Conservation (phyloP, 2,888 invertebrate genomes). For the Barypeithes pellucidus region DNA sequence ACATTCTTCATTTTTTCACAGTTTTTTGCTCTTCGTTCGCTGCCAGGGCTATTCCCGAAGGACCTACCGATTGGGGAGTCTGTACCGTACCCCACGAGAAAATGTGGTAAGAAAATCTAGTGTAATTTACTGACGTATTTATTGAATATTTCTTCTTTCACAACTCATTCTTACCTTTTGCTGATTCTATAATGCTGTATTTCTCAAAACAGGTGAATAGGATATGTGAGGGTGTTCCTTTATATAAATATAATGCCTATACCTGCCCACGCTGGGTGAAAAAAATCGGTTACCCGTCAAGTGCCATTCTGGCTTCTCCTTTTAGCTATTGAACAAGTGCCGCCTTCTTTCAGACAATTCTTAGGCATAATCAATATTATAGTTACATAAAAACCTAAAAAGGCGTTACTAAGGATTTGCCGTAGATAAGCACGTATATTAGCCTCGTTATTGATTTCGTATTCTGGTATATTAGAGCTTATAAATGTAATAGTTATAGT, state of each 20-base stretch:
- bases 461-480: slow-evolving; percentile 24
- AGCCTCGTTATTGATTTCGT: slow-evolving; percentile 24
- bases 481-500: slow-evolving; percentile 41
- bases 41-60: no score
- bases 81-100: no score
- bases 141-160: not conserved
- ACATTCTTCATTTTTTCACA: no score
- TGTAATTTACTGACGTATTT: not conserved
- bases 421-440: slow-evolving; percentile 46
- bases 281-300: slow-evolving; percentile 49
- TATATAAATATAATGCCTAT: slow-evolving; percentile 36
- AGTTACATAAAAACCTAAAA: slow-evolving; percentile 51
- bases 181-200: not conserved
- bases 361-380: slow-evolving; percentile 51
- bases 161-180: not conserved
- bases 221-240: slow-evolving; percentile 43
- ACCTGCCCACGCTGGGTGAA: slow-evolving; percentile 35
- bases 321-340: slow-evolving; percentile 46
- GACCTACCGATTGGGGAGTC: no score
- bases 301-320: slow-evolving; percentile 52
- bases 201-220: slow-evolving; percentile 37
- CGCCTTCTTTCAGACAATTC: slow-evolving; percentile 47
- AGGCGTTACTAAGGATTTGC: slow-evolving; percentile 52
- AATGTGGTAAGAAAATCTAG: not conserved
- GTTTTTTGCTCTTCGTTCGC: no score